phyloP scores from a whole-genome alignment of 2,113 vertebrate genomes.

The Pungitius pungitius region DNA sequence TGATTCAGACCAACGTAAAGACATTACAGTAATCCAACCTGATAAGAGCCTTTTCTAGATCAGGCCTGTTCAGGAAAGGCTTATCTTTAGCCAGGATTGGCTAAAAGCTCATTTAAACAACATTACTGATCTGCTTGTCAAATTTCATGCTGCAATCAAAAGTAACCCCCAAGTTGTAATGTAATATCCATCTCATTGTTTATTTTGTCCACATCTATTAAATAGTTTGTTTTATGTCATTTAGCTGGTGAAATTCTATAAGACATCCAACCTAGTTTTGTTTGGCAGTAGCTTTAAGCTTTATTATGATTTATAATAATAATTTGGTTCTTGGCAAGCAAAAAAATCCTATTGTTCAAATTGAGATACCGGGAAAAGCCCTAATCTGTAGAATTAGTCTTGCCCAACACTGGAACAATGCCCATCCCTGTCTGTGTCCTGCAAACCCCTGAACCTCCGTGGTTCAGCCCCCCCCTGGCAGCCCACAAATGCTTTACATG shows the following conservation, averaged over 20 bases:
- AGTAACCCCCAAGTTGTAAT: too few relatives aligned
- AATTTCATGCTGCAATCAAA: too few relatives aligned
- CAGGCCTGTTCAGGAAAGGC: too few relatives aligned
- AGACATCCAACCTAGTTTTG: slow-evolving; percentile 22
- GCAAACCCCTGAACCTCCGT: slow-evolving; percentile 31
- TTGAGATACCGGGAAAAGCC: neutral
- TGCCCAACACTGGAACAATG: neutral
- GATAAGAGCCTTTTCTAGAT: too few relatives aligned
- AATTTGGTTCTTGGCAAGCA: neutral
- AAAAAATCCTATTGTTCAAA: neutral
- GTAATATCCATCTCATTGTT: too few relatives aligned
- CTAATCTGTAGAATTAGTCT: neutral
- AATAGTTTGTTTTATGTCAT: neutral
- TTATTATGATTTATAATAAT: too few relatives aligned
- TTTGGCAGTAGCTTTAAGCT: slow-evolving; percentile 46
- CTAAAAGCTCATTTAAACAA: too few relatives aligned
- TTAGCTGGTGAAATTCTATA: slow-evolving; percentile 5
- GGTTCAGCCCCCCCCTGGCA: slow-evolving; percentile 8
- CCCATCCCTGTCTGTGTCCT: neutral
- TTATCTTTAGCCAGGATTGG: too few relatives aligned
- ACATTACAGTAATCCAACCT: too few relatives aligned
- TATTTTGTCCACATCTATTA: too few relatives aligned
- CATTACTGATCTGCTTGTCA: too few relatives aligned
- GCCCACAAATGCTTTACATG: slow-evolving; percentile 57
- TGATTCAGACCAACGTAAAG: too few relatives aligned